Percentiles rank a stretch among this genome's conserved stretches.
phyloP scores from a whole-genome alignment of 1,140 invertebrate genomes.

The Schlechtendalia chinensis region DNA sequence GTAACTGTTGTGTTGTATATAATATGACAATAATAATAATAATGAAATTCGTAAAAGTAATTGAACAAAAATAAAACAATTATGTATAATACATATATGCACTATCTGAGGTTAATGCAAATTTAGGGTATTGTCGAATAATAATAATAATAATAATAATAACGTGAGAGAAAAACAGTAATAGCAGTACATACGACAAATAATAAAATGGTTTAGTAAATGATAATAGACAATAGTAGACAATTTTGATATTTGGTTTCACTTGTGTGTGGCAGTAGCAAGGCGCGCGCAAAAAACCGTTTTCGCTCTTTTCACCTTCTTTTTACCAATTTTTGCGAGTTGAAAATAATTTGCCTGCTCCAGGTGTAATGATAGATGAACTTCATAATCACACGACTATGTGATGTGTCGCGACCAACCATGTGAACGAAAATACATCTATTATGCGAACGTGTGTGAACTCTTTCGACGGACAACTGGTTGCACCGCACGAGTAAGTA shows the following conservation, averaged over 20 bases:
- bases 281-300: background rate
- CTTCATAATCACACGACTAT: conserved; percentile 58
- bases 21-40: background rate
- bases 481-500: conserved; percentile 9
- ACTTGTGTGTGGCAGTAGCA: background rate
- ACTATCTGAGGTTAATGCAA: background rate
- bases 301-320: conserved; percentile 64
- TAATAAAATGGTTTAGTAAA: conserved; percentile 6
- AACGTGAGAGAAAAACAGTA: background rate
- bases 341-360: conserved; percentile 85
- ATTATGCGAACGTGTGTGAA: conserved; percentile 16
- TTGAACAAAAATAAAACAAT: conserved; percentile 2
- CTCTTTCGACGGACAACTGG: conserved; percentile 39
- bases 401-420: conserved; percentile 39
- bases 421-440: conserved; percentile 50
- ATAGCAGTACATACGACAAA: conserved; percentile 22
- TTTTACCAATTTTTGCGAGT: conserved; percentile 84
- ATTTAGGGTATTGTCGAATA: background rate
- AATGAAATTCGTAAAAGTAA: background rate
- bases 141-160: no score
- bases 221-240: background rate
- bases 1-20: no score
- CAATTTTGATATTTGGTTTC: conserved; percentile 41
- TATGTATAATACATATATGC: background rate
- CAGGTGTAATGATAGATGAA: conserved; percentile 82